phyloP scores from a whole-genome alignment of 2,113 vertebrate genomes.

The Phaetusa simplex region DNA sequence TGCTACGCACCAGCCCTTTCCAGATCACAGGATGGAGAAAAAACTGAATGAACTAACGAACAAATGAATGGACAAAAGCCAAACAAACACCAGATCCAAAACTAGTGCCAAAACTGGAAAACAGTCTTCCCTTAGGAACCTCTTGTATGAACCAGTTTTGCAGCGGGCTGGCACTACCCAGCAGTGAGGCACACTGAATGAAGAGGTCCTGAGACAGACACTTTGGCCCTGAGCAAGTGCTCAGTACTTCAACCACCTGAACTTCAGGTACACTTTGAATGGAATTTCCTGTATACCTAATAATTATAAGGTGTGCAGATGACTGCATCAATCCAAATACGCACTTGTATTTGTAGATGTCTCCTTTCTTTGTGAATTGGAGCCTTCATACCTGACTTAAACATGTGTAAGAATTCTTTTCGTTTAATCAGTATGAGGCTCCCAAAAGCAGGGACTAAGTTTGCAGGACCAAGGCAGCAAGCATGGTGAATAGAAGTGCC shows the following conservation, averaged over 20 bases:
- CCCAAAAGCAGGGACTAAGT: neutral
- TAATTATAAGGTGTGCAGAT: neutral
- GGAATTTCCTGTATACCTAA: neutral
- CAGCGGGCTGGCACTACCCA: neutral
- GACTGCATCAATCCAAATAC: neutral
- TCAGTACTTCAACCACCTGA: neutral
- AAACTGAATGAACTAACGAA: neutral
- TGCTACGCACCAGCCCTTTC: neutral
- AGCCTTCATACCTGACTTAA: neutral
- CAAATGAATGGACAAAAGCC: neutral
- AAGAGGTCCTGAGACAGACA: neutral
- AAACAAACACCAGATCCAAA: neutral
- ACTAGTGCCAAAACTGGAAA: neutral
- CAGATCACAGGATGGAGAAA: neutral
- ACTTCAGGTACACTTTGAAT: neutral
- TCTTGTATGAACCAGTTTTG: neutral
- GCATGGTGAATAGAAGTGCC: neutral
- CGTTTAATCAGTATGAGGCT: neutral
- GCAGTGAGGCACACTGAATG: neutral
- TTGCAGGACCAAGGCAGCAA: neutral
- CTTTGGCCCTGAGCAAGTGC: neutral
- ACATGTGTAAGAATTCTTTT: neutral
- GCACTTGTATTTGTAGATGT: neutral
- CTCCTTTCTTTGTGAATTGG: neutral
- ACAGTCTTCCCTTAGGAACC: neutral